Evolutionary conservation across 2,888 invertebrate species (phyloP), one percentile per base, ranked within the genome.

Genomic region (Tetheella fluctuosa): DNA sequence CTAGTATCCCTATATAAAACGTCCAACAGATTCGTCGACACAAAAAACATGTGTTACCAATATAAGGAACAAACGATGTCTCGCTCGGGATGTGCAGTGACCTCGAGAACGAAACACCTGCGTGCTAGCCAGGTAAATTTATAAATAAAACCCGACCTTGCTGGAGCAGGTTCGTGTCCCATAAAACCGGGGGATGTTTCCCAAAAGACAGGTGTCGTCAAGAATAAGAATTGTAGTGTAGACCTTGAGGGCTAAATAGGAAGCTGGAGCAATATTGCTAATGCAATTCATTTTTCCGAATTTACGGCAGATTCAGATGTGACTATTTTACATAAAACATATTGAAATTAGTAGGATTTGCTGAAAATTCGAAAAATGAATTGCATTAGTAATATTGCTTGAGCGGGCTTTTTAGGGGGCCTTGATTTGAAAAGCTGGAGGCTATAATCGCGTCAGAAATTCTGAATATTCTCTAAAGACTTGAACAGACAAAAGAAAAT

Each of bases 31-130:
- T 17, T n/a, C 59, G 61, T 57, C 59, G 58, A 60, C 59, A 69
- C 58, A 67, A 71, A 69, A 70, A 68, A 69, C 64, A 58, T 63
- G 63, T 68, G 63, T 64, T 68, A 62, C 30, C 57, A 65, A 59
- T 30, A n/a, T n/a, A 70, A 66, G 64, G 68, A 69, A 64, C 65
- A 61, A 63, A 60, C 55, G 61, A 37, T 55, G 57, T 60, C 60
- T 53, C 69, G 60, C 60, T 53, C 69, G 73, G 76, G 76, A 76
- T 74, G 73, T 74, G 68, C 66, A 71, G 59, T 74, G 73, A 75
- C 78, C 79, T 74, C 67, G 69, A 71, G 68, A 69, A 58, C 67
- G 64, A 68, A 73, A 76, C 84, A 84, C 84, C 84, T 84, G 84
- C 76, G 64, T 62, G 56, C 59, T 58, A 67, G 68, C 68, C 83